Base-by-base conservation (phyloP, 1,140 invertebrate species). In the Drosophila equinoxialis region DNA sequence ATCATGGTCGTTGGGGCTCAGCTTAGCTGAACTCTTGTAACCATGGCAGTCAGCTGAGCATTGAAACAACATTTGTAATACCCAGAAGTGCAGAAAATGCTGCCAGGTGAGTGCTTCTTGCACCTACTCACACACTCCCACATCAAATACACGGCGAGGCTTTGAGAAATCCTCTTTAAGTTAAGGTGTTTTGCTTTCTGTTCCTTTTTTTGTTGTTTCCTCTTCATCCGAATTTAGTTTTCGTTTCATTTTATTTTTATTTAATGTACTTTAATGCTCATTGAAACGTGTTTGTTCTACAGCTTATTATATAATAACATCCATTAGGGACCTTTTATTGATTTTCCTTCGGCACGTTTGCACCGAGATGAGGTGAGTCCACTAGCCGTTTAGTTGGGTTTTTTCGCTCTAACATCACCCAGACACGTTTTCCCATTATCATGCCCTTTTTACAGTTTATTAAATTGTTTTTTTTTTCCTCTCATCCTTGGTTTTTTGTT, bases 261-360 rank as follows among this genome's bases (percentile, higher is more conserved):
- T 79, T 83, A 83, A 83, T 75, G 77, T 68, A 78, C 70, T 81
- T 77, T 72, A 85, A 85, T 85, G 81, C 77, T 71, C 69, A 62
- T 30, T 65, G 76, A 77, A 70, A 77, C 77, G 84, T 81, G 84
- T 84, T 89, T 81, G 84, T 73, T 80, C 64, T 65, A 64, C 54
- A 68, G 84, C 84, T 89, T 87, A 89, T 89, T 87, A 87, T 89
- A 87, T 84, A 87, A 89, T 84, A 84, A 83, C 77, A 86, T 87
- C 77, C 84, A 87, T 87, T 87, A 89, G 65, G 80, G 81, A 60
- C 74, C 75, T 89, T 30, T 87, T 87, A 87, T 87, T 87, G 84
- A 87, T 87, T 87, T 87, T 87, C 65, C 70, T 84, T 78, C 68
- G 72, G 77, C 80, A 84, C 84, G 80, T 87, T 76, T 80, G 73